Percentiles rank a stretch among this genome's conserved stretches.
Conservation (phyloP, 2,797 vertebrate genomes). For the Rhincodon typus region DNA sequence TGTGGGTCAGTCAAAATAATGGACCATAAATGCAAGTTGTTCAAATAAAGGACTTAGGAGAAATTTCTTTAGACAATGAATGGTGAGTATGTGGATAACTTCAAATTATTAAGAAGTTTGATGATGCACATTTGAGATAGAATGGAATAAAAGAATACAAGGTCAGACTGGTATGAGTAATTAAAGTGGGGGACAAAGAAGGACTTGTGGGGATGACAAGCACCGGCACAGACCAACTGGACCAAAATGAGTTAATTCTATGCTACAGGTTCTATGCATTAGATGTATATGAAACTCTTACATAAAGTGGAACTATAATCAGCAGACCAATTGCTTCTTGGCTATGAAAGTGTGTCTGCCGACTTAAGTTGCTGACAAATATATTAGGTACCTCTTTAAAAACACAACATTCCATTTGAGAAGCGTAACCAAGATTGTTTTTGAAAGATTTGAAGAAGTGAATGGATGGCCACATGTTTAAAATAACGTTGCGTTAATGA, state of each 20-base stretch:
- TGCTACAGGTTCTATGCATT: neutral
- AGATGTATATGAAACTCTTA: neutral
- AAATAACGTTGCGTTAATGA: neutral
- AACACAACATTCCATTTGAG: neutral
- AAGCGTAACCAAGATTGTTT: neutral
- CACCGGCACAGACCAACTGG: neutral
- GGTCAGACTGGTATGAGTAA: neutral
- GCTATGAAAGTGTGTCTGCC: neutral
- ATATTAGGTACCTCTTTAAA: neutral
- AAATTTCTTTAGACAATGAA: neutral
- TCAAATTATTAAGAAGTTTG: neutral
- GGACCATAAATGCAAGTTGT: neutral
- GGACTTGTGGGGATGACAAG: neutral
- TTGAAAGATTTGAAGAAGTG: conserved; percentile 1
- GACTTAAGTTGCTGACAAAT: neutral
- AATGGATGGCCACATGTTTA: neutral
- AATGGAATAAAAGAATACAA: neutral
- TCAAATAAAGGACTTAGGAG: neutral
- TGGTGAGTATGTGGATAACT: neutral
- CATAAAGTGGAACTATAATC: neutral
- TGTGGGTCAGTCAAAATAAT: neutral
- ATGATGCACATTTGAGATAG: neutral
- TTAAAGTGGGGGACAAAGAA: no score
- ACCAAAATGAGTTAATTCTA: neutral
- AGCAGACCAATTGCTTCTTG: neutral